phyloP scores from a whole-genome alignment of 2,888 invertebrate species.

The Biston stratarius region DNA sequence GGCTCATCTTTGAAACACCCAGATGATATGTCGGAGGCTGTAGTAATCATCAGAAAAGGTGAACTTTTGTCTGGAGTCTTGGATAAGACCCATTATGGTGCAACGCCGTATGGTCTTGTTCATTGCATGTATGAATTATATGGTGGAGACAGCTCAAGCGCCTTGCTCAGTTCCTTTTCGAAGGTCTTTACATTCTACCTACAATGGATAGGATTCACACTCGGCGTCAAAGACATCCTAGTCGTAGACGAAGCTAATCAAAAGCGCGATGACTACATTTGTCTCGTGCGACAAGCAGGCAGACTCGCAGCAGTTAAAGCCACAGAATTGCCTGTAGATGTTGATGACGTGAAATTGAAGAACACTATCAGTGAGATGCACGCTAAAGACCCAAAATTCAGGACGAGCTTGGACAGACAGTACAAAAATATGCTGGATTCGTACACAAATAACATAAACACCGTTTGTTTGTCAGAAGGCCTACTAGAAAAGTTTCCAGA shows the following conservation, averaged over 20 bases:
- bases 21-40: slow-evolving; percentile 94
- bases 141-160: slow-evolving; percentile 94
- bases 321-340: slow-evolving; percentile 88
- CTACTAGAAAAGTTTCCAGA: slow-evolving; percentile 95
- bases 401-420: slow-evolving; percentile 92
- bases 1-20: slow-evolving; percentile 85
- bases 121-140: slow-evolving; percentile 98
- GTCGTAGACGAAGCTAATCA: slow-evolving; percentile 91
- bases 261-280: slow-evolving; percentile 89
- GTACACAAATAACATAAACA: slow-evolving; percentile 96
- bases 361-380: slow-evolving; percentile 90
- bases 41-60: slow-evolving; percentile 95
- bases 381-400: slow-evolving; percentile 90
- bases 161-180: slow-evolving; percentile 95
- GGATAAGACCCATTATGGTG: slow-evolving; percentile 98
- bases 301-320: slow-evolving; percentile 89
- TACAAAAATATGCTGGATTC: slow-evolving; percentile 93
- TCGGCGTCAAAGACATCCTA: slow-evolving; percentile 98
- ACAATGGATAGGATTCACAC: slow-evolving; percentile 96
- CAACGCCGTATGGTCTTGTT: slow-evolving; percentile 97
- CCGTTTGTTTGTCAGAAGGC: slow-evolving; percentile 93
- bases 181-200: slow-evolving; percentile 96
- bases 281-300: slow-evolving; percentile 88
- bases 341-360: slow-evolving; percentile 86
- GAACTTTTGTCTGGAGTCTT: slow-evolving; percentile 96